A percentile compares a stretch with the other conserved stretches of the same genome.
These are phyloP conservation scores for Habrosyne pyritoides DNA, from an alignment of 2,888 invertebrate genomes.

Conservation along the genomic window DNA sequence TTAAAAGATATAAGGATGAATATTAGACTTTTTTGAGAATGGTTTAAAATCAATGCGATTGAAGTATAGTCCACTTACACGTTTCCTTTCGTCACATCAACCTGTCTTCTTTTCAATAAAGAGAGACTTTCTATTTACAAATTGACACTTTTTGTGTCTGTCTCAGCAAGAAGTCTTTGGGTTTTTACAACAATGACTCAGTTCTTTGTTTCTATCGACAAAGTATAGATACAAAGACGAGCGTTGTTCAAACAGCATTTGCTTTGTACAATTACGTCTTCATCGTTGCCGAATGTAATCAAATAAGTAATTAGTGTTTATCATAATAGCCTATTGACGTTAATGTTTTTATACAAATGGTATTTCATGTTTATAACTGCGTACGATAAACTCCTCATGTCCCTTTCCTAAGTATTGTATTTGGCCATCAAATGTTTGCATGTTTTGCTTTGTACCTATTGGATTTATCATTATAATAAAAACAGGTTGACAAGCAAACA, in stretches of 20 bases:
- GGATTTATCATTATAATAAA: not conserved
- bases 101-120: no score
- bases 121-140: not conserved
- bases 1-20: no score
- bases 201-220: conserved; percentile 3
- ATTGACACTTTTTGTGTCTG: not conserved
- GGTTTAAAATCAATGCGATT: no score
- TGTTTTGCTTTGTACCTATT: not conserved
- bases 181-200: conserved; percentile 8
- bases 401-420: no score
- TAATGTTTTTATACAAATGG: not conserved
- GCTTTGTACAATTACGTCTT: not conserved
- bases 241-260: not conserved
- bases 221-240: not conserved
- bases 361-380: not conserved
- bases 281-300: not conserved
- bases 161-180: not conserved
- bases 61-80: no score
- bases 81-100: no score
- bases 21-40: no score
- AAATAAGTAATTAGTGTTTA: conserved; percentile 1
- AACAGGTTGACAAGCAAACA: no score
- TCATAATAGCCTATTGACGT: not conserved
- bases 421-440: no score
- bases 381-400: not conserved